These are phyloP conservation scores for Thelaira solivaga DNA, from an alignment of 2,888 invertebrate species.

Conservation along the genomic window DNA sequence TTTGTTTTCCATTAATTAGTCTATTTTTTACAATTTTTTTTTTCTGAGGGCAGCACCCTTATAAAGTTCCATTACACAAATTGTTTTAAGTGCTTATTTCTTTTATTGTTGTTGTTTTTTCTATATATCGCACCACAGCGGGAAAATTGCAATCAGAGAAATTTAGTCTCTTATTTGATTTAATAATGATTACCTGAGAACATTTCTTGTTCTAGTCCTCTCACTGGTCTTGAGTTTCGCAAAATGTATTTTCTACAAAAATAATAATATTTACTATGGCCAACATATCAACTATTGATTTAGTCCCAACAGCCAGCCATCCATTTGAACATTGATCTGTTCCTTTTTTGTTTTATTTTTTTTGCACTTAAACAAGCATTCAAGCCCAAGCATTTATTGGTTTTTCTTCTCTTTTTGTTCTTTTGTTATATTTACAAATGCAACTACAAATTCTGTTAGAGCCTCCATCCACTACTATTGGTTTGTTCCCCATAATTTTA, in stretches of 20 bases:
- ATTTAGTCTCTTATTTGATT: constrained; percentile 35
- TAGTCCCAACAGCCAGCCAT: neutral
- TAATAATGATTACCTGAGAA: constrained; percentile 42
- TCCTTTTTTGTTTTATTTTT: no score
- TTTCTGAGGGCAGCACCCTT: no score
- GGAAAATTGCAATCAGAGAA: no score
- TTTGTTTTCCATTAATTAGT: no score
- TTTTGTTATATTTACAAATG: constrained; percentile 13
- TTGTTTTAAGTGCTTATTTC: no score
- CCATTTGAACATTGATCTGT: constrained; percentile 4
- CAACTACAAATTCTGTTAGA: constrained; percentile 16
- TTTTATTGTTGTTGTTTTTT: no score
- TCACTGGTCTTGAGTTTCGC: no score
- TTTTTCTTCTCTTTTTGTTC: neutral
- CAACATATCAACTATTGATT: constrained; percentile 7
- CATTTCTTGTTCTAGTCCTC: neutral
- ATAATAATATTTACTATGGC: constrained; percentile 47
- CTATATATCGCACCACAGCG: no score
- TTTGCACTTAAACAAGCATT: no score
- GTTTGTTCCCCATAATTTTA: neutral
- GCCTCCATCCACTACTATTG: neutral
- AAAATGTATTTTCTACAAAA: no score
- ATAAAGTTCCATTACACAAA: no score
- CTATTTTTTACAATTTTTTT: no score
- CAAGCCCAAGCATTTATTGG: constrained; percentile 43